phyloP scores from a whole-genome alignment of 2,888 invertebrate genomes.

The Polyommatus icarus region DNA sequence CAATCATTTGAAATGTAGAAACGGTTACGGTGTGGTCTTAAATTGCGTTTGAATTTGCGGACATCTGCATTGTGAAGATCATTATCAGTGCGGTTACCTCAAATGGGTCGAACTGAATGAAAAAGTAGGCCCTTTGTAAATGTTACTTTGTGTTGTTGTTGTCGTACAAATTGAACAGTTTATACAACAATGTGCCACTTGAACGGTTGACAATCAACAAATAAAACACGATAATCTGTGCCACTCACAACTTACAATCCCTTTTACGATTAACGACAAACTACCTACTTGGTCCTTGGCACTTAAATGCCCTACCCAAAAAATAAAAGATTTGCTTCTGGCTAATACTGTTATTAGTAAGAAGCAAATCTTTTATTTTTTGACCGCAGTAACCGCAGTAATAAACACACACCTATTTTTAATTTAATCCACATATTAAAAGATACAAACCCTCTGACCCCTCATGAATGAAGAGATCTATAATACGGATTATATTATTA shows the following conservation, averaged over 20 bases:
- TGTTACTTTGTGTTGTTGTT: slow-evolving; percentile 15
- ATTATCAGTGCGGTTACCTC: slow-evolving; percentile 29
- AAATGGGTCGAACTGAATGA: slow-evolving; percentile 3
- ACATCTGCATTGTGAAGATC: slow-evolving; percentile 29
- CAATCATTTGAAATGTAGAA: background rate
- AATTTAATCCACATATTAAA: background rate
- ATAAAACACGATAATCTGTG: slow-evolving; percentile 20
- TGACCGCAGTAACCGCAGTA: no score
- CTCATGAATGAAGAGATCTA: no score
- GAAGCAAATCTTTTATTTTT: no score
- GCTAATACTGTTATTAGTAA: no score
- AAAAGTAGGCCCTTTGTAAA: slow-evolving; percentile 12
- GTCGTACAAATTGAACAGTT: slow-evolving; percentile 12
- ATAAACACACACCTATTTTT: background rate
- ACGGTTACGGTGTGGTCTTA: slow-evolving; percentile 11
- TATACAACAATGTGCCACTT: slow-evolving; percentile 32
- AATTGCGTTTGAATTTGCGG: slow-evolving; percentile 30
- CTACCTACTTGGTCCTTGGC: no score
- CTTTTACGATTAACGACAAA: background rate
- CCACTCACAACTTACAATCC: slow-evolving; percentile 9
- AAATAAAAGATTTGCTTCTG: background rate
- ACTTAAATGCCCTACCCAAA: background rate
- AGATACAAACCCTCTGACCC: no score
- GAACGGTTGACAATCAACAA: slow-evolving; percentile 24
- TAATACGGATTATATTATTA: no score